Evolutionary conservation across 2,797 vertebrate species (phyloP), one percentile per base, ranked within the genome.

Genomic region (Oreortyx pictus): DNA sequence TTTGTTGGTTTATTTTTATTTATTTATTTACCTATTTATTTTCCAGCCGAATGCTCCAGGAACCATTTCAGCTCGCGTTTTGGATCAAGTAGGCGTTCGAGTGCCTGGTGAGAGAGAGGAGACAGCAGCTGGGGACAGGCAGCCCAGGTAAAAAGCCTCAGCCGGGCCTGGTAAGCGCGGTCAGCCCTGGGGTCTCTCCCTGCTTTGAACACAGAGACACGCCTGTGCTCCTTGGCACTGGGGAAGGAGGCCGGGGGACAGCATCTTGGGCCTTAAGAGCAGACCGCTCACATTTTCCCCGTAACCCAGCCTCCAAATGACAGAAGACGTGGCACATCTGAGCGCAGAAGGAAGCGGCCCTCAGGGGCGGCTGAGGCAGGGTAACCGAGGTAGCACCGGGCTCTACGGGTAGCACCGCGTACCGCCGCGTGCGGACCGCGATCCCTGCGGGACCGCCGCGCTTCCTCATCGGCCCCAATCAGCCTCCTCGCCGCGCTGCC

Each of bases 301-400:
- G 9, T 37, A 5, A 62, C 4, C 15, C 7, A 3, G 49, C 24
- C 73, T 54, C 47, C 11, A 39, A 31, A 46, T 50, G 74, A 9
- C 2, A 46, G 22, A 22, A 49, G 37, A 11, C 47, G 5, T 71
- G 35, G 87, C 84, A 49, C n/a, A 14, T 73, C 37, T 17, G 71
- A 3, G 71, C 8, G 73, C 61, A 70, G 37, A 61, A 65, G 46
- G 62, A 3, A 9, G 12, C 73, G 18, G 22, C 31, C 27, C 14
- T 2, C 47, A 33, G 50, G 2, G 3, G 2, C 0, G 2, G n/a
- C 5, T 74, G 31, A 27, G 0, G 1, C 41, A 11, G 24, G 44
- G 37, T 17, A 41, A 17, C 33, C 8, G 15, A 11, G 35, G 57
- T 0, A 44, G 47, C 60, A 3, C 9, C 0, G 35, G 33, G 73